Evolutionary conservation across 2,113 vertebrate genomes (phyloP).

Genomic region (Indicator indicator): DNA sequence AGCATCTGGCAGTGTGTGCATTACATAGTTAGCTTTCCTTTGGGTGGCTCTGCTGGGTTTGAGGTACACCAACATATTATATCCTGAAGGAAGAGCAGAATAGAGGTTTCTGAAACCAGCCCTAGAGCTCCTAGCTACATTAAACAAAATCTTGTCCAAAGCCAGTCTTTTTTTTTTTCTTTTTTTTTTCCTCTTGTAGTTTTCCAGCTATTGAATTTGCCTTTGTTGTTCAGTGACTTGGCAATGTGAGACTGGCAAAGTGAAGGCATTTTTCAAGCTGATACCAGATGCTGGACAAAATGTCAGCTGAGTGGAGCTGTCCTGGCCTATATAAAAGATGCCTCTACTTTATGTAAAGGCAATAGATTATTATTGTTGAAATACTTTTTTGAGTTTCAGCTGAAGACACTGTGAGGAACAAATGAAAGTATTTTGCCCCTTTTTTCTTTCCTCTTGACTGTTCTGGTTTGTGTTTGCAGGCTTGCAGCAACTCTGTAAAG

Average conservation of each 20-base stretch:
- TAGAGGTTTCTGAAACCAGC: neutral
- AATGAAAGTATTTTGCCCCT: neutral
- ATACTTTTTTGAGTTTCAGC: neutral
- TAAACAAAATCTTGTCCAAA: neutral
- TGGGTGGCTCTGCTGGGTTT: neutral
- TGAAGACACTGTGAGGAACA: neutral
- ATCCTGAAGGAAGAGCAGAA: neutral
- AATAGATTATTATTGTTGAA: neutral
- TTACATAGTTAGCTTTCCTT: neutral
- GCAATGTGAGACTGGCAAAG: neutral
- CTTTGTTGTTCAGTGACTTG: conserved; percentile 25
- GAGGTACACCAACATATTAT: neutral
- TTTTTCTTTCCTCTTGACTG: neutral
- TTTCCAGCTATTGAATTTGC: conserved; percentile 25
- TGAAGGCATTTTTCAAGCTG: neutral
- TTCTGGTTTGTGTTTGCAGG: neutral
- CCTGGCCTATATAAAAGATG: neutral
- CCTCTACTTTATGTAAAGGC: neutral
- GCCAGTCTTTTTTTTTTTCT: neutral
- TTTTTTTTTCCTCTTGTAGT: neutral
- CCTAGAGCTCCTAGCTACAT: neutral
- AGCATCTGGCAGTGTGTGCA: neutral
- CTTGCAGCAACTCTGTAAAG: neutral
- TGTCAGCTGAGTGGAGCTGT: neutral
- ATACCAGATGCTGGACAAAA: neutral